Evolutionary conservation across 2,888 invertebrate genomes (phyloP).

Genomic region (Miltochrista miniata): DNA sequence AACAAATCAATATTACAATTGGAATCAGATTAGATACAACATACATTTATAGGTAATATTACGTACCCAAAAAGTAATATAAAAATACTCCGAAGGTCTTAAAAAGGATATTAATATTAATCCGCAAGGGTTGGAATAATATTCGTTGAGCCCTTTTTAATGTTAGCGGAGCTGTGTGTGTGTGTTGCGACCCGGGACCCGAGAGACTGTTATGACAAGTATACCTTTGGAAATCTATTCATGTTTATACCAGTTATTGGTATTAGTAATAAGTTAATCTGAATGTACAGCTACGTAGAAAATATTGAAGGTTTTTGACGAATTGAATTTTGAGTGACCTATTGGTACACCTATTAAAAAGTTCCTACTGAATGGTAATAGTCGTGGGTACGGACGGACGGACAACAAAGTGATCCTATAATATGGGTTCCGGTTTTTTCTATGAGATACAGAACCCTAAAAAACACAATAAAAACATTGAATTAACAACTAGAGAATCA

Average conservation of each 20-base stretch:
- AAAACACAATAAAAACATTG: too few species aligned
- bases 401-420: too few species aligned
- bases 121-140: slow-evolving; percentile 62
- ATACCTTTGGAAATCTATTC: slow-evolving; percentile 20
- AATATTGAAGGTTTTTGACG: too few species aligned
- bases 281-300: neutral
- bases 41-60: slow-evolving; percentile 17
- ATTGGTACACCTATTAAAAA: too few species aligned
- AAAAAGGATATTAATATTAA: slow-evolving; percentile 57
- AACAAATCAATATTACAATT: too few species aligned
- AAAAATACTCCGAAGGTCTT: slow-evolving; percentile 50
- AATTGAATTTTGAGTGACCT: too few species aligned
- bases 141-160: slow-evolving; percentile 50
- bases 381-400: too few species aligned
- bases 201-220: slow-evolving; percentile 30
- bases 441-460: too few species aligned
- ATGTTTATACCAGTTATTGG: slow-evolving; percentile 1
- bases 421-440: too few species aligned
- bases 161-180: slow-evolving; percentile 35
- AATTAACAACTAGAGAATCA: too few species aligned
- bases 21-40: too few species aligned
- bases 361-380: too few species aligned
- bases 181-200: slow-evolving; percentile 32
- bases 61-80: slow-evolving; percentile 47
- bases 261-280: slow-evolving; percentile 1